phyloP scores from a whole-genome alignment of 2,888 invertebrate genomes.

The Drosophila emarginata region DNA sequence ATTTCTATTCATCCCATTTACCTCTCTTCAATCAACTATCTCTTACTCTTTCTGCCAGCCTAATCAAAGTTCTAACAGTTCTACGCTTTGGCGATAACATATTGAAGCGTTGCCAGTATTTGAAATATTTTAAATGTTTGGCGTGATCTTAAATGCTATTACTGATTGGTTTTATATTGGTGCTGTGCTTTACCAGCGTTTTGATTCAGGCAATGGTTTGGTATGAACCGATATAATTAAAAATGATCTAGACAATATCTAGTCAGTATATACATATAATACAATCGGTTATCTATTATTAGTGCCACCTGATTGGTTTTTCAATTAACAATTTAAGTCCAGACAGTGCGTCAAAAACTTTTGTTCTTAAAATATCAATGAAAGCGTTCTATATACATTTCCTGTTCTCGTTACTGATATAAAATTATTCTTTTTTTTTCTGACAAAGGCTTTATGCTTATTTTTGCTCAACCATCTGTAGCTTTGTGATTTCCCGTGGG shows the following conservation, averaged over 20 bases:
- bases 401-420: neutral
- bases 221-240: conserved; percentile 41
- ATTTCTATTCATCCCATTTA: neutral
- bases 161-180: conserved; percentile 50
- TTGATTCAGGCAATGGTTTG: conserved; percentile 54
- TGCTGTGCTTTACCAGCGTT: conserved; percentile 54
- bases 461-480: neutral
- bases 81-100: conserved; percentile 1
- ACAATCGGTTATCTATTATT: conserved; percentile 8
- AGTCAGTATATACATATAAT: too few relatives aligned
- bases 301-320: neutral
- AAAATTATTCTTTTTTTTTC: conserved; percentile 1
- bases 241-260: neutral
- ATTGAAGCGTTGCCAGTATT: neutral
- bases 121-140: neutral
- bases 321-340: neutral
- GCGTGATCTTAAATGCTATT: conserved; percentile 51
- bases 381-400: neutral
- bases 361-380: conserved; percentile 2
- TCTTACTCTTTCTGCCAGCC: neutral
- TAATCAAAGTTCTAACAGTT: neutral
- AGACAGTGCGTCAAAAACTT: conserved; percentile 3
- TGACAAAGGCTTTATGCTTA: conserved; percentile 1
- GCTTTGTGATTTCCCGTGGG: neutral
- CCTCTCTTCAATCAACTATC: neutral